Conservation (phyloP, 2,113 vertebrate genomes). For the Thalassarche chlororhynchos region DNA sequence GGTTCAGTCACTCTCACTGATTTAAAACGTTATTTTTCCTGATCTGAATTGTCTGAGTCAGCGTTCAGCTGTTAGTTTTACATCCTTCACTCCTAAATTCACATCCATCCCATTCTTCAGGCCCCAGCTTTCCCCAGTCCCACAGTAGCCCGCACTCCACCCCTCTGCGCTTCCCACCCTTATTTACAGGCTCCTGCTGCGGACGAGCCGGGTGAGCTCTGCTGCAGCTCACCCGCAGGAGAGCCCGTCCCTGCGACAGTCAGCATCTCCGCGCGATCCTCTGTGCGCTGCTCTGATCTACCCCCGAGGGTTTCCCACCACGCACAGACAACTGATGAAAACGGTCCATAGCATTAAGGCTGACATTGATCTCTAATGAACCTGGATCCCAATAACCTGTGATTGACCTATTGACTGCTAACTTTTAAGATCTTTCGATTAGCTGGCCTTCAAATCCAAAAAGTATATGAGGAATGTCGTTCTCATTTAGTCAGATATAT, state of each 20-base stretch:
- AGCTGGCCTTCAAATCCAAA: neutral
- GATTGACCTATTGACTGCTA: neutral
- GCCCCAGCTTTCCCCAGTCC: neutral
- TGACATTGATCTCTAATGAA: too few relatives aligned
- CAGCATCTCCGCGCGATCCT: fast-evolving
- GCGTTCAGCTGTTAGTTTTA: neutral
- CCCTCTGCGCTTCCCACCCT: neutral
- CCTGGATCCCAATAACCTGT: too few relatives aligned
- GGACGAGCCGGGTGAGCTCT: neutral
- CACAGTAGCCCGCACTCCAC: neutral
- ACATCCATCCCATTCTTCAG: neutral
- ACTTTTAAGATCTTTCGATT: neutral
- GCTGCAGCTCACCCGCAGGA: neutral
- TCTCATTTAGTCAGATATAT: neutral
- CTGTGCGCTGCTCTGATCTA: neutral
- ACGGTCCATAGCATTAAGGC: fast-evolving
- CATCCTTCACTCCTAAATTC: too few relatives aligned
- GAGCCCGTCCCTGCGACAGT: fast-evolving
- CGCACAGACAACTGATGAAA: too few relatives aligned
- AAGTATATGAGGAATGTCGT: neutral
- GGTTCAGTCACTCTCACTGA: neutral
- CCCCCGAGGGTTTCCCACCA: fast-evolving
- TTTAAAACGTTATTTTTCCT: neutral
- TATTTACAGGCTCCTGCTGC: neutral
- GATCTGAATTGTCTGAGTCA: neutral